phyloP scores from a whole-genome alignment of 2,888 invertebrate genomes.

The Cyrtodaria siliqua region DNA sequence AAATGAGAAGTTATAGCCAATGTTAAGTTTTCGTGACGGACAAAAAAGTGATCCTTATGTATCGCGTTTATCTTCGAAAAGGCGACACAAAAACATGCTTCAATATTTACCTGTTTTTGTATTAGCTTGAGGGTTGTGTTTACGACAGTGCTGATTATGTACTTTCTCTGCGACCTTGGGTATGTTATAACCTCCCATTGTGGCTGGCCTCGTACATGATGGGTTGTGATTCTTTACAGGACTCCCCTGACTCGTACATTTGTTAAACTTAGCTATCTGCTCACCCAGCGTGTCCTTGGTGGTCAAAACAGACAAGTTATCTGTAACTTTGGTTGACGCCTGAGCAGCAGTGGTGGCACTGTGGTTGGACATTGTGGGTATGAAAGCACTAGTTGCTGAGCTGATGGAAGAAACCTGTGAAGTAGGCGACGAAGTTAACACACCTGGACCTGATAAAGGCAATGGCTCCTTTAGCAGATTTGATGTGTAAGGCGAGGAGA shows the following conservation, averaged over 20 bases:
- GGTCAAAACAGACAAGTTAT: slow-evolving; percentile 55
- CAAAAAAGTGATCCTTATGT: no score
- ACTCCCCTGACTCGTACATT: slow-evolving; percentile 46
- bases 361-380: slow-evolving; percentile 57
- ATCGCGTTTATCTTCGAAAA: no score
- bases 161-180: slow-evolving; percentile 58
- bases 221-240: slow-evolving; percentile 57
- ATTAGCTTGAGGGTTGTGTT: slow-evolving; percentile 61
- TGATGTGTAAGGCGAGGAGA: slow-evolving; percentile 74
- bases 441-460: slow-evolving; percentile 54
- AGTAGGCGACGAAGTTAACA: slow-evolving; percentile 56
- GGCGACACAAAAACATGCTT: no score
- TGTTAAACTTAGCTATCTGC: slow-evolving; percentile 47
- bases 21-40: no score
- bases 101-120: slow-evolving; percentile 51
- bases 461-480: slow-evolving; percentile 69
- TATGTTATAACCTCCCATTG: slow-evolving; percentile 76
- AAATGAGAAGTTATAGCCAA: no score
- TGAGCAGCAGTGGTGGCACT: slow-evolving; percentile 50
- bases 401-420: slow-evolving; percentile 58
- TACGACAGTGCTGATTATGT: slow-evolving; percentile 76
- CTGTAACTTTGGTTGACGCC: slow-evolving; percentile 58
- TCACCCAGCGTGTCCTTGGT: slow-evolving; percentile 55
- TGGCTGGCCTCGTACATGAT: slow-evolving; percentile 78
- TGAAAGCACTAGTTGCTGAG: slow-evolving; percentile 75